Evolutionary conservation across 53 echinoderm and acorn worm species (phyloP).

Genomic region (Mesocentrotus franciscanus): DNA sequence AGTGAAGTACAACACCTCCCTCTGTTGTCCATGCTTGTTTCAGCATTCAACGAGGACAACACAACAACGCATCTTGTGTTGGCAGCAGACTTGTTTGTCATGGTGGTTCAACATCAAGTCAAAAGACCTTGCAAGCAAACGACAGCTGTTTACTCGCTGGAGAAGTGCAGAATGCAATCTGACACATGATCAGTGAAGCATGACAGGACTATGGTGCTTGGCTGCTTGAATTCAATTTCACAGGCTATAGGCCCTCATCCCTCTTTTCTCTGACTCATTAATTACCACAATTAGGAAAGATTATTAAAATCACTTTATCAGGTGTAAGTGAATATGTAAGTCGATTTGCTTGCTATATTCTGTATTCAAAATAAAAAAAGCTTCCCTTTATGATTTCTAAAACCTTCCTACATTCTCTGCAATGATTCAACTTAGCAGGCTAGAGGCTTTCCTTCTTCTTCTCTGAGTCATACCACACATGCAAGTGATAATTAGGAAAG

Average conservation of each 20-base stretch:
- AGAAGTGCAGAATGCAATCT: conserved; percentile 33
- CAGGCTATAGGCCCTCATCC: neutral
- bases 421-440: no score
- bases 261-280: neutral
- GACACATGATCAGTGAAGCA: conserved; percentile 30
- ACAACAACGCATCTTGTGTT: neutral
- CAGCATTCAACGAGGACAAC: neutral
- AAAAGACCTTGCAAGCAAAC: neutral
- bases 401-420: no score
- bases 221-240: conserved; percentile 40
- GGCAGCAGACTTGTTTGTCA: neutral
- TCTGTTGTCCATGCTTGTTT: neutral
- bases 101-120: conserved; percentile 38
- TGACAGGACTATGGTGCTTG: neutral
- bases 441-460: no score
- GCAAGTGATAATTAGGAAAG: no score
- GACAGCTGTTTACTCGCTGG: conserved; percentile 16
- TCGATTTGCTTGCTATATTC: neutral
- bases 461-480: no score
- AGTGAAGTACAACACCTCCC: conserved; percentile 16
- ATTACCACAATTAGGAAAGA: neutral
- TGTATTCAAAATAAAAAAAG: no score
- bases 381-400: no score
- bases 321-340: neutral
- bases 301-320: neutral